A percentile compares a stretch with the other conserved stretches of the same genome.
Evolutionary conservation across 2,888 invertebrate species (phyloP).

Genomic region (Nomada goodeniana): DNA sequence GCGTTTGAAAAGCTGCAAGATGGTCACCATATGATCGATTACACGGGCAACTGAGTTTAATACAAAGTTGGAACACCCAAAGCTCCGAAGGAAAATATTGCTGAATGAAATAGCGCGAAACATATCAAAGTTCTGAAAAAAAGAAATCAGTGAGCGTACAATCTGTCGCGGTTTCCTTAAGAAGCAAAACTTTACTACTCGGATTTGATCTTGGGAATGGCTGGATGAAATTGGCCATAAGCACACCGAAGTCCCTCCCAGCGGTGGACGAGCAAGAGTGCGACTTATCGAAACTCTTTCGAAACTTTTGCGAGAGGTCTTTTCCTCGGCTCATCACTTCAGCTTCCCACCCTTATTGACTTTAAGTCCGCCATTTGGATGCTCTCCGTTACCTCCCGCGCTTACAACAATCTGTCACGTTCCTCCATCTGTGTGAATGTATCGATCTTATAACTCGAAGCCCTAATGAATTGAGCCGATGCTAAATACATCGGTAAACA

Average conservation of each 20-base stretch:
- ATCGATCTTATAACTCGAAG: not conserved
- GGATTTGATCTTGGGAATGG: constrained; percentile 61
- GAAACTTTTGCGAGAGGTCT: constrained; percentile 64
- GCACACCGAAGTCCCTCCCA: constrained; percentile 50
- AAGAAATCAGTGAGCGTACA: constrained; percentile 37
- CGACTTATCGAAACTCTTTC: constrained; percentile 71
- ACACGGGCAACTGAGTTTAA: not conserved
- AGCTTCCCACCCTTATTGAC: constrained; percentile 73
- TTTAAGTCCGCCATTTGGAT: constrained; percentile 67
- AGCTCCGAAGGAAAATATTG: constrained; percentile 7
- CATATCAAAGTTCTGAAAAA: constrained; percentile 36
- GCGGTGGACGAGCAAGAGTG: constrained; percentile 60
- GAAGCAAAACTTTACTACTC: constrained; percentile 58
- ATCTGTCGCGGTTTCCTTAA: constrained; percentile 51
- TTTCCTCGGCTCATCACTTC: constrained; percentile 68
- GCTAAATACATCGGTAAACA: too few species aligned
- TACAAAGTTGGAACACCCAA: not conserved
- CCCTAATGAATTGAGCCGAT: too few species aligned
- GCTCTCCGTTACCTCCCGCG: constrained; percentile 45
- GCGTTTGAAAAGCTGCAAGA: not conserved
- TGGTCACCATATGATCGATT: not conserved
- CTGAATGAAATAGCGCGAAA: constrained; percentile 25
- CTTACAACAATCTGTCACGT: constrained; percentile 49
- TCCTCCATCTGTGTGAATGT: constrained; percentile 32
- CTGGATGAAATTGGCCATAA: constrained; percentile 66